Evolutionary conservation across 2,888 invertebrate species (phyloP), one percentile per base, ranked within the genome.

Genomic region (Eueremaeus valkanovi): DNA sequence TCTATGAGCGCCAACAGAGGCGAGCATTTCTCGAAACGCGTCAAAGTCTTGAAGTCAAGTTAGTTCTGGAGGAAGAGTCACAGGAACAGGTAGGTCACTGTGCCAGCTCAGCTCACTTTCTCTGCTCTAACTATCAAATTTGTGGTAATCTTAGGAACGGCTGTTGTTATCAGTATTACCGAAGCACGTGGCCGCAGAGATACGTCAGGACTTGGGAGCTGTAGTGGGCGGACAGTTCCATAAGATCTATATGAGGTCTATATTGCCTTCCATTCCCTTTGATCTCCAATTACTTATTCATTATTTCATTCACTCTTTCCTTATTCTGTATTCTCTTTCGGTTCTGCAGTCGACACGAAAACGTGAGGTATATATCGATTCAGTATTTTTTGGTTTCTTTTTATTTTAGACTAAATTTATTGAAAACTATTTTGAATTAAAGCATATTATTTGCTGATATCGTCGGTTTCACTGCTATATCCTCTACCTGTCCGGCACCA

Each of bases 401-500:
- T 45, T 29, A 31, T 18, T 18, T 63, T n/a, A 29, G 3, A 13
- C 5, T 27, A 61, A 73, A 45, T 18, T 16, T 2, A 55, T 55
- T 55, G 45, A 45, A 18, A 18, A 18, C 74, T 74, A 29, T 72
- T 63, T 72, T 51, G 72, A 29, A 31, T 83, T 85, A 78, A 86
- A 94, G 94, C 85, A 97, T 97, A 83, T 88, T 97, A 79, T 97
- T 96, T 85, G 97, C 96, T 33, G 97, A 97, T 86, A 97, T 97
- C 83, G 96, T 96, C 74, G 97, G 97, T 74, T 97, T 97, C 84
- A 97, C 97, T 6, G 95, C 95, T 74, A 93, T 95, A 80, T 94
- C 95, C 3, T 94, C 94, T 21, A 93, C 94, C 9, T 94, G 94
- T 85, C 93, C 94, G 74, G 95, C 96, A 72, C 93, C 95, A 84